Conservation (phyloP, 2,113 vertebrate species). For the Dicerorhinus sumatrensis region DNA sequence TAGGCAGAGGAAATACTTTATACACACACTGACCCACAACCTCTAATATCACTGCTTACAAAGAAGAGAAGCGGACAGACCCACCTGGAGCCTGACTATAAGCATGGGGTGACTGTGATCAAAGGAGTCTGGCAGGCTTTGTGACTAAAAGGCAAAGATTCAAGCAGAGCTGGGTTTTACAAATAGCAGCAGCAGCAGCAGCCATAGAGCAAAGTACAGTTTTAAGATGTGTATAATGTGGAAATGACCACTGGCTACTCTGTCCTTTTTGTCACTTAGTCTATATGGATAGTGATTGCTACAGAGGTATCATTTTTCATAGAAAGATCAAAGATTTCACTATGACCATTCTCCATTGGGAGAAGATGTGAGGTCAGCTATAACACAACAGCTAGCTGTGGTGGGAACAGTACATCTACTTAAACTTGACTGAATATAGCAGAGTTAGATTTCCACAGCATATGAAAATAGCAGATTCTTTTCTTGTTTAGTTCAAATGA, state of each 20-base stretch:
- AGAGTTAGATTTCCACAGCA: not conserved
- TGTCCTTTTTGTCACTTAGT: slow-evolving; percentile 19
- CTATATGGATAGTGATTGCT: not conserved
- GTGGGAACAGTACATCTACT: not conserved
- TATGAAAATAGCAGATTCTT: not conserved
- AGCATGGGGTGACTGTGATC: slow-evolving; percentile 9
- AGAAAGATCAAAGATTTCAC: slow-evolving; percentile 35
- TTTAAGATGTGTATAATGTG: not conserved
- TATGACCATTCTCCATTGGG: not conserved
- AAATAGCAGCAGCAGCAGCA: not conserved
- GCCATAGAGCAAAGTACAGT: not conserved
- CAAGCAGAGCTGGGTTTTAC: slow-evolving; percentile 41
- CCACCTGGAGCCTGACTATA: not conserved
- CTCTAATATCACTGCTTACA: not conserved
- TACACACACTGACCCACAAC: not conserved
- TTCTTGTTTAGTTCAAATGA: not conserved
- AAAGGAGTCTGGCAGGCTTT: not conserved
- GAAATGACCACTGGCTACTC: not conserved
- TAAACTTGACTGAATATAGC: not conserved
- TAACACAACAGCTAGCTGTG: not conserved
- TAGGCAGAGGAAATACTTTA: slow-evolving; percentile 16
- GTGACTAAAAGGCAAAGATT: not conserved
- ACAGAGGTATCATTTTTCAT: not conserved
- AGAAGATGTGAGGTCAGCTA: not conserved
- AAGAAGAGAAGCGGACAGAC: not conserved